phyloP scores from a whole-genome alignment of 2,113 vertebrate species.

The Dolichallabes microphthalmus region DNA sequence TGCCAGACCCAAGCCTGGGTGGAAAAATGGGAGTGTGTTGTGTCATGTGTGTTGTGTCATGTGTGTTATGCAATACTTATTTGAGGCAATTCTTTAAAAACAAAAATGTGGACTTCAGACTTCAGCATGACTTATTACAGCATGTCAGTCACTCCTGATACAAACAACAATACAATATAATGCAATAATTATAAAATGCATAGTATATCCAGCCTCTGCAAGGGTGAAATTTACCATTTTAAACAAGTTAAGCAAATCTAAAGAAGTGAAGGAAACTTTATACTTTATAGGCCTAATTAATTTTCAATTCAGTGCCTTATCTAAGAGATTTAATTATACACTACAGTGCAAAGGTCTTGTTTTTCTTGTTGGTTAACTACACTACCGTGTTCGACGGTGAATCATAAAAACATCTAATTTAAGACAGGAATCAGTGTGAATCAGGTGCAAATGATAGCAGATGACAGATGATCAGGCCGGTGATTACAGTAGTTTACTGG shows the following conservation, averaged over 20 bases:
- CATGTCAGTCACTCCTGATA: background rate
- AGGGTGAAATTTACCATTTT: background rate
- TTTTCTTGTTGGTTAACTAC: too few species aligned
- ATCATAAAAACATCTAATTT: too few species aligned
- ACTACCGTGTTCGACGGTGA: background rate
- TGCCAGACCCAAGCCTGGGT: too few species aligned
- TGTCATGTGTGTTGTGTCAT: too few species aligned
- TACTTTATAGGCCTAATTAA: background rate
- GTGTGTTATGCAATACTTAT: slow-evolving; percentile 42
- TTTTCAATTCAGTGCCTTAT: background rate
- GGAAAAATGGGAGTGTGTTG: too few species aligned
- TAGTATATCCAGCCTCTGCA: too few species aligned
- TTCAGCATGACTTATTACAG: slow-evolving; percentile 60
- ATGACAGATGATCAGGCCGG: too few species aligned
- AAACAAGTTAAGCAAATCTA: background rate
- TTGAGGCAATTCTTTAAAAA: slow-evolving; percentile 57
- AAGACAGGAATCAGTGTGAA: too few species aligned
- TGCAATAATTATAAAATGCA: background rate
- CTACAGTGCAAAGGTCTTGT: too few species aligned
- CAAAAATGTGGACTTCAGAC: slow-evolving; percentile 48
- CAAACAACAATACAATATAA: background rate
- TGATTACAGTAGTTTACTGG: too few species aligned
- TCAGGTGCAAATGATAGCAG: too few species aligned
- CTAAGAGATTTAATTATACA: background rate
- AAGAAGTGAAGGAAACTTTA: background rate